These are phyloP conservation scores for Crambe crambe DNA, from an alignment of 37 sponge, comb jelly and placozoan genomes.

Conservation along the genomic window DNA sequence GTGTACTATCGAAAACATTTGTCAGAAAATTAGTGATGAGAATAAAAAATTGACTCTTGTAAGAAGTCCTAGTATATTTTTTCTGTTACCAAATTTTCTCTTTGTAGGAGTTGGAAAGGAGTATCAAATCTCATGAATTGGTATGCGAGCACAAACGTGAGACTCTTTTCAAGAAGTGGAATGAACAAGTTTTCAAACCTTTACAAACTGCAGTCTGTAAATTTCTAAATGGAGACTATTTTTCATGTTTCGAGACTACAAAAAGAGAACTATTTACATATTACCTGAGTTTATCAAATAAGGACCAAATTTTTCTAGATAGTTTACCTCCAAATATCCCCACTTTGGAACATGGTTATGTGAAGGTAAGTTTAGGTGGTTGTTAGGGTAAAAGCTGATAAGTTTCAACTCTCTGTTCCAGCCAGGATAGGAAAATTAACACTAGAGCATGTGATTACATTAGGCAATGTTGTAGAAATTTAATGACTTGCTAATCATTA, in stretches of 20 bases:
- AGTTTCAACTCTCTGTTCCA: background rate
- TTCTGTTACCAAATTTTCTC: too few species aligned
- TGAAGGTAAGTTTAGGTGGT: background rate
- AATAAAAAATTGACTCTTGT: background rate
- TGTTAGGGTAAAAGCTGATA: too few species aligned
- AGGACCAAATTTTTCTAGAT: background rate
- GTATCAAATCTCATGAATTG: background rate
- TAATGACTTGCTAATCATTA: too few species aligned
- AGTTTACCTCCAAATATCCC: too few species aligned
- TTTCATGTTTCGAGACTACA: background rate
- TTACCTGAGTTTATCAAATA: background rate
- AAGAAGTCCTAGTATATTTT: background rate
- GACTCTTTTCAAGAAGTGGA: background rate
- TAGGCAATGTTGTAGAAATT: too few species aligned
- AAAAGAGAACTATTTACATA: background rate
- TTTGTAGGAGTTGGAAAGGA: background rate
- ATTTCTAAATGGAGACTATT: background rate
- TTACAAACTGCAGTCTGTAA: background rate
- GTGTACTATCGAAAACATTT: background rate
- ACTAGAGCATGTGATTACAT: too few species aligned
- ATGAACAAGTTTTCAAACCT: background rate
- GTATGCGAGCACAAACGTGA: background rate
- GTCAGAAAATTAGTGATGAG: background rate
- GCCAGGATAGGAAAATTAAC: too few species aligned
- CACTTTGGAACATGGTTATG: background rate